Base-by-base conservation (phyloP, 2,113 vertebrate genomes). In the Syngnathus typhle region DNA sequence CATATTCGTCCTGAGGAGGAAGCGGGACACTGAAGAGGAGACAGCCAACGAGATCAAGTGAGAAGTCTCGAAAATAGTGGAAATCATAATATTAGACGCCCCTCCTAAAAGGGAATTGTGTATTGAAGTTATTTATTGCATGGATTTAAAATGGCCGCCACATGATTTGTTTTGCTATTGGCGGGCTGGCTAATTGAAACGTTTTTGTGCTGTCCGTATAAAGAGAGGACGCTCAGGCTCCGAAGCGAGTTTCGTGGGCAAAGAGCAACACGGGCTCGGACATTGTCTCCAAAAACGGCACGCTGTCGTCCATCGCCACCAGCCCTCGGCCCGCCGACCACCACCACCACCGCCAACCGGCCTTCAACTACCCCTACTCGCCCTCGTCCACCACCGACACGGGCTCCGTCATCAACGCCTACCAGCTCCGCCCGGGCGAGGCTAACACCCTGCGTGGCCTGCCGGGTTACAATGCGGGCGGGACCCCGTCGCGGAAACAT, bases 1-100 rank as follows among this genome's bases (percentile, higher is more conserved):
- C 12, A 87, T 89, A 19, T 89, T 94, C 72, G 77, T 92, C 60
- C 81, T 93, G 63, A 87, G 88, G 55, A 92, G 89, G 74, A 85
- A 71, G 38, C 77, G 72, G 47, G 90, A 93, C 62, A 76, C 78
- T 0, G 88, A 92, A 56, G 94, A 96, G 32, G 94, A 96, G 66
- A 86, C 85, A 6, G 91, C 94, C 78, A 96, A 96, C 59, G 94
- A 96, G 44, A 96, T 96, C 86, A 95, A 95, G 95, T 96, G 73
- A 93, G 52, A 37, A 19, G 27, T 7, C 27, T 56, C 15, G 32
- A 1, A 27, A 15, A n/a, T 51, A 52, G 49, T n/a, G 49, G 10
- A 19, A n/a, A n/a, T 4, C 1, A 47, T 21, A 52, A n/a, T 52
- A 52, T 21, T 10, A n/a, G 46, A 18, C 15, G 16, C 46, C 5